Evolutionary conservation across 2,113 vertebrate species (phyloP).

Genomic region (Barnardius zonarius): DNA sequence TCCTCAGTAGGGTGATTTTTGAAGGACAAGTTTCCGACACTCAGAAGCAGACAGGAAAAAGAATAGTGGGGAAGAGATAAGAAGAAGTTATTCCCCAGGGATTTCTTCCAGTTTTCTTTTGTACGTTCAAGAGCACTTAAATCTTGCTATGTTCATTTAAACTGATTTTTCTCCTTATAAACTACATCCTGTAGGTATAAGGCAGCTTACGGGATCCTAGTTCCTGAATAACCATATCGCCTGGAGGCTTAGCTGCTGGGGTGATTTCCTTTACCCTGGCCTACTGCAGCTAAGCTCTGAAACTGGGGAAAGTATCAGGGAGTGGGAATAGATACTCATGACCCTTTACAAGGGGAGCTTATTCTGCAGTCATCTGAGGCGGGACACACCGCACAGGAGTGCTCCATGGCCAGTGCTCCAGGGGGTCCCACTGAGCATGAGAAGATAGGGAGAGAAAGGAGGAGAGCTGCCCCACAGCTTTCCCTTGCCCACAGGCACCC

Average conservation of each 20-base stretch:
- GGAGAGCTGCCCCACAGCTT: neutral
- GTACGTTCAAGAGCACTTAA: neutral
- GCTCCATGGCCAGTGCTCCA: neutral
- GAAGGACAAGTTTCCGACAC: neutral
- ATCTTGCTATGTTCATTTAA: neutral
- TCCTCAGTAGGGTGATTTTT: neutral
- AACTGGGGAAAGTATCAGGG: neutral
- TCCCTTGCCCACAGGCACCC: neutral
- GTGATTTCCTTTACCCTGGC: neutral
- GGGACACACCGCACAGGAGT: fast-evolving
- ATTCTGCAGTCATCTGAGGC: fast-evolving
- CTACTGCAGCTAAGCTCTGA: neutral
- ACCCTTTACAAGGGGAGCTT: neutral
- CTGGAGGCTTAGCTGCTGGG: neutral
- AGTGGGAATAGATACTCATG: neutral
- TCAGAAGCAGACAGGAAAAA: neutral
- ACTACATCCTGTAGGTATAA: neutral
- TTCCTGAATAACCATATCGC: neutral
- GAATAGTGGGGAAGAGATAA: neutral
- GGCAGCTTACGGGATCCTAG: neutral
- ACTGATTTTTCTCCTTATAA: neutral
- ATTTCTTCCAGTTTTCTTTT: neutral
- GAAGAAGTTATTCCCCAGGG: neutral
- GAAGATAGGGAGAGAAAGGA: neutral
- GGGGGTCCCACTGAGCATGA: fast-evolving